Conservation (phyloP, 2,888 invertebrate genomes). For the Tupiocoris notatus region DNA sequence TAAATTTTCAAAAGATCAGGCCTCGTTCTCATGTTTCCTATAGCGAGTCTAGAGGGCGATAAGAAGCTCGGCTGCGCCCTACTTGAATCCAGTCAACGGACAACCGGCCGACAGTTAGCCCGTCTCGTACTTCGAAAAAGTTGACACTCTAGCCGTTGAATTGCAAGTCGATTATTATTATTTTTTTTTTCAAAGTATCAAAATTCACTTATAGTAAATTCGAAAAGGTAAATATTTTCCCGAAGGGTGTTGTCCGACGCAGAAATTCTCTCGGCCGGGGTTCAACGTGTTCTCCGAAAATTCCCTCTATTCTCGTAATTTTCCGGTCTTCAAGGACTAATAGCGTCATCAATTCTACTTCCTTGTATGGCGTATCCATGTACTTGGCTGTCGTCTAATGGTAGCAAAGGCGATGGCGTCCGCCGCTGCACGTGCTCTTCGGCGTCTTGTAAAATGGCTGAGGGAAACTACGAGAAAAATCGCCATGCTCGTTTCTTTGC, state of each 20-base stretch:
- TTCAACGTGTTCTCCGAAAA: too few species aligned
- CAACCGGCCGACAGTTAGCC: background rate
- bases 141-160: too few species aligned
- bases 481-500: conserved; percentile 44
- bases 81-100: background rate
- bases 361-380: conserved; percentile 37
- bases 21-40: background rate
- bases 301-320: too few species aligned
- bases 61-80: background rate
- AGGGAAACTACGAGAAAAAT: conserved; percentile 48
- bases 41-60: background rate
- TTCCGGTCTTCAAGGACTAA: background rate
- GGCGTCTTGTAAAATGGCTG: conserved; percentile 47
- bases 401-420: conserved; percentile 36
- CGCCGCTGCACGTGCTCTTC: conserved; percentile 44
- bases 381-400: conserved; percentile 13
- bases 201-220: too few species aligned
- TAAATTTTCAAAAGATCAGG: background rate
- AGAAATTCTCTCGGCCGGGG: too few species aligned
- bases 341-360: background rate
- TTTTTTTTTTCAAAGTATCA: too few species aligned
- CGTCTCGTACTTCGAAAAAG: too few species aligned
- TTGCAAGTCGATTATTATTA: too few species aligned
- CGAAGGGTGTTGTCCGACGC: too few species aligned
- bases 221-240: too few species aligned